Percentiles rank a stretch among this genome's conserved stretches.
Evolutionary conservation across 2,113 vertebrate genomes (phyloP).

Genomic region (Colistium nudipinnis): DNA sequence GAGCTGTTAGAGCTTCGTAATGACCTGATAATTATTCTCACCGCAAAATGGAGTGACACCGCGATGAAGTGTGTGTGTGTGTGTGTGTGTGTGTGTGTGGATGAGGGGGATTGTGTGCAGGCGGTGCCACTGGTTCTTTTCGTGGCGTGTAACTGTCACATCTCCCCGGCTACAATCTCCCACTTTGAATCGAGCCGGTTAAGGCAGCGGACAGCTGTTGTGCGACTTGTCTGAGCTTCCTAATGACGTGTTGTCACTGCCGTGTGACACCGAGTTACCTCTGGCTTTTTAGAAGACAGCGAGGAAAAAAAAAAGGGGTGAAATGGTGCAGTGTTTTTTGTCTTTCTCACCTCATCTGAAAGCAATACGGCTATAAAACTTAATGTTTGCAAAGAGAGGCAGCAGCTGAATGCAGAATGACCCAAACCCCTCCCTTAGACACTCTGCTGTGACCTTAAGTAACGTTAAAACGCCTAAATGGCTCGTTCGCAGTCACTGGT

Average conservation of each 20-base stretch:
- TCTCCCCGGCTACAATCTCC: conserved; percentile 45
- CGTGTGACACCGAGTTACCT: conserved; percentile 18
- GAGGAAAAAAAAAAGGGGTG: not conserved
- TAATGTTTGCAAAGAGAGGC: too few species aligned
- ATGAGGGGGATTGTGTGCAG: not conserved
- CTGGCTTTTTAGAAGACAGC: not conserved
- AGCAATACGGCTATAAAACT: too few species aligned
- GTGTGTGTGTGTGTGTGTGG: not conserved
- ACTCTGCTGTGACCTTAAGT: too few species aligned
- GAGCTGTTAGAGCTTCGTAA: conserved; percentile 26
- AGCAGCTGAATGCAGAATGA: too few species aligned
- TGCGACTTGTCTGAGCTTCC: conserved; percentile 29
- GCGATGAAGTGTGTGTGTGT: conserved; percentile 6
- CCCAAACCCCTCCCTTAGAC: too few species aligned
- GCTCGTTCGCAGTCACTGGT: too few species aligned
- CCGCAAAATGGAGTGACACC: conserved; percentile 8
- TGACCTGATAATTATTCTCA: conserved; percentile 24
- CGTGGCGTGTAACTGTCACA: conserved; percentile 21
- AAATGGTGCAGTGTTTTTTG: not conserved
- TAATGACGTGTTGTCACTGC: conserved; percentile 58
- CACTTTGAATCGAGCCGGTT: conserved; percentile 55
- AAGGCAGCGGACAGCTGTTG: conserved; percentile 41
- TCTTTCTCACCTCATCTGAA: too few species aligned
- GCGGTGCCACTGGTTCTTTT: not conserved
- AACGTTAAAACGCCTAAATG: too few species aligned